phyloP scores from a whole-genome alignment of 2,113 vertebrate genomes.

The Mirza zaza region DNA sequence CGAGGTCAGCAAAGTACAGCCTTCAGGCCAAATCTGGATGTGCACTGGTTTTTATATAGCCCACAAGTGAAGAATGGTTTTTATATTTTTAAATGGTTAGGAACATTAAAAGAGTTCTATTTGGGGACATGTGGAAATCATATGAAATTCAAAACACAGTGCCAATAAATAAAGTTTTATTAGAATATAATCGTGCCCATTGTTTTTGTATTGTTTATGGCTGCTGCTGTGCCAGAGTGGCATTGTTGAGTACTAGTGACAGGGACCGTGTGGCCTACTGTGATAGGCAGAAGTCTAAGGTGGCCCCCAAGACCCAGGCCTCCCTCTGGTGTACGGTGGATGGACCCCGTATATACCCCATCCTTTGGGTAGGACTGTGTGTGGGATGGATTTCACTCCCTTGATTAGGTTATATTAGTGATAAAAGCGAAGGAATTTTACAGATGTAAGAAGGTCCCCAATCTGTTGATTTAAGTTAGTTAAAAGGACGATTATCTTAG shows the following conservation, averaged over 20 bases:
- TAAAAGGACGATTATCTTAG: not conserved
- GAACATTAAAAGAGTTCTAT: not conserved
- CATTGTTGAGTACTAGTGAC: not conserved
- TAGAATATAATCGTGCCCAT: not conserved
- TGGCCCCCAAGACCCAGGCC: no score
- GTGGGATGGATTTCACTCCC: not conserved
- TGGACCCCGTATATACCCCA: not conserved
- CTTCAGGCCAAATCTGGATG: not conserved
- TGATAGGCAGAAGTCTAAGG: not conserved
- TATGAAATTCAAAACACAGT: not conserved
- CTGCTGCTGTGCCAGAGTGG: not conserved
- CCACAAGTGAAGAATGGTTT: not conserved
- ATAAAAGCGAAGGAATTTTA: not conserved
- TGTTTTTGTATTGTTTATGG: not conserved
- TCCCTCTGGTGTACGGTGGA: no score
- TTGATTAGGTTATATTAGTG: not conserved
- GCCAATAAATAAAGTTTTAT: not conserved
- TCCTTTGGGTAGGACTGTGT: not conserved
- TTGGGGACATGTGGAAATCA: not conserved
- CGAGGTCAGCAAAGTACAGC: not conserved
- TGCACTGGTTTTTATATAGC: slow-evolving; percentile 32
- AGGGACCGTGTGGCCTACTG: not conserved
- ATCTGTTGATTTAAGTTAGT: not conserved
- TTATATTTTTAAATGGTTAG: not conserved
- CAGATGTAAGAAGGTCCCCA: not conserved